phyloP scores from a whole-genome alignment of 2,797 vertebrate species.

The Takifugu ocellatus region DNA sequence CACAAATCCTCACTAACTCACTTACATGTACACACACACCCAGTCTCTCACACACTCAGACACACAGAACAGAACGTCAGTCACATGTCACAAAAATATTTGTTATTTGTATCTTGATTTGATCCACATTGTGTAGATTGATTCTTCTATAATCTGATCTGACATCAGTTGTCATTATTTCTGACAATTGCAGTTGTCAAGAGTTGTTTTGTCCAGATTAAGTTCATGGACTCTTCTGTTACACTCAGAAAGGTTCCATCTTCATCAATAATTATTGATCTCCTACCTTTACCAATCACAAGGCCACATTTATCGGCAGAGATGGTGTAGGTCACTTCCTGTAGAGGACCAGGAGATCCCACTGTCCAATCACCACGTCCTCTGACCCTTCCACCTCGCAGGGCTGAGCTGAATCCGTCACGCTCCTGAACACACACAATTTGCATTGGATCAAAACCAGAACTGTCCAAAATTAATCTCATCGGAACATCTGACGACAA shows the following conservation, averaged over 20 bases:
- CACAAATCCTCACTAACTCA: conserved; percentile 6
- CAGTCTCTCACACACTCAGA: conserved; percentile 24
- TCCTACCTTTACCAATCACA: conserved; percentile 95
- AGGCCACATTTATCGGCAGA: conserved; percentile 97
- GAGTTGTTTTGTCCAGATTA: too few species aligned
- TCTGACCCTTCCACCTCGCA: conserved; percentile 82
- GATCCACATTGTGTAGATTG: too few species aligned
- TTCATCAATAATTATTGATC: not conserved
- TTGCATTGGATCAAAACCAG: too few species aligned
- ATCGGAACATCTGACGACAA: too few species aligned
- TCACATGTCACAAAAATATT: too few species aligned
- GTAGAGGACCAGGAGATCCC: conserved; percentile 85
- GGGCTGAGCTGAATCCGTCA: conserved; percentile 86
- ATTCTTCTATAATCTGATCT: too few species aligned
- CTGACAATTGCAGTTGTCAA: too few species aligned
- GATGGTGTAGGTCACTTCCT: conserved; percentile 96
- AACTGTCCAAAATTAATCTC: too few species aligned
- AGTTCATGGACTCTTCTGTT: too few species aligned
- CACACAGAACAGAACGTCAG: conserved; percentile 31
- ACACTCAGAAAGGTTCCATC: too few species aligned
- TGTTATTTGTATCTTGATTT: too few species aligned
- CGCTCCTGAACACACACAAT: conserved; percentile 78
- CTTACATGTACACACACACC: conserved; percentile 35
- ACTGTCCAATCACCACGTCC: conserved; percentile 90
- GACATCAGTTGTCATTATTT: too few species aligned